Evolutionary conservation across 2,888 invertebrate genomes (phyloP).

Genomic region (Cremastobaeus sp.): DNA sequence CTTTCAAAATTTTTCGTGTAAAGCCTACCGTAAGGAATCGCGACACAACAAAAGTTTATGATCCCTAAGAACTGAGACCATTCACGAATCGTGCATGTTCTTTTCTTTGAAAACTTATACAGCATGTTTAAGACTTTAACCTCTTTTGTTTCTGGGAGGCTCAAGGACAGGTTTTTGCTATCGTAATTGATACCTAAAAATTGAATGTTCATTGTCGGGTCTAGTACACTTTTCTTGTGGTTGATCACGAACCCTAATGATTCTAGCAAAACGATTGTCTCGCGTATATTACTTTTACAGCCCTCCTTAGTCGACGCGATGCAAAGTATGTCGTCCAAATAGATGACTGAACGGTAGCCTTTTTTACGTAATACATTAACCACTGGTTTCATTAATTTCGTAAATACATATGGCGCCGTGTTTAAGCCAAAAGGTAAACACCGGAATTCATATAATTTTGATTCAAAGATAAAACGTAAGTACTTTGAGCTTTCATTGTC

Average conservation of each 20-base stretch:
- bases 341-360: no score
- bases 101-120: background rate
- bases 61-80: background rate
- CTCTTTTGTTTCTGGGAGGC: slow-evolving; percentile 1
- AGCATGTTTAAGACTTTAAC: no score
- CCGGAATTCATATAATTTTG: slow-evolving; percentile 42
- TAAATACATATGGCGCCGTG: slow-evolving; percentile 53
- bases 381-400: slow-evolving; percentile 56
- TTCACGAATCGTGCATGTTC: background rate
- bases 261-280: no score
- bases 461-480: slow-evolving; percentile 32
- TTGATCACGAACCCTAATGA: no score
- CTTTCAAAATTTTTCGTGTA: background rate
- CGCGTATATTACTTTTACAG: no score
- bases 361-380: no score
- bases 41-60: slow-evolving; percentile 13
- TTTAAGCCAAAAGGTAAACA: slow-evolving; percentile 55
- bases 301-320: no score
- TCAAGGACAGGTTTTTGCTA: no score
- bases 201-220: no score
- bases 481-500: slow-evolving; percentile 29
- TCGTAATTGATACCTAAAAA: no score
- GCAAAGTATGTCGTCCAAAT: no score
- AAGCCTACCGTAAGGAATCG: background rate
- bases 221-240: no score